Base-by-base conservation (phyloP, 2,888 invertebrate genomes). In the Petrolisthes manimaculis region DNA sequence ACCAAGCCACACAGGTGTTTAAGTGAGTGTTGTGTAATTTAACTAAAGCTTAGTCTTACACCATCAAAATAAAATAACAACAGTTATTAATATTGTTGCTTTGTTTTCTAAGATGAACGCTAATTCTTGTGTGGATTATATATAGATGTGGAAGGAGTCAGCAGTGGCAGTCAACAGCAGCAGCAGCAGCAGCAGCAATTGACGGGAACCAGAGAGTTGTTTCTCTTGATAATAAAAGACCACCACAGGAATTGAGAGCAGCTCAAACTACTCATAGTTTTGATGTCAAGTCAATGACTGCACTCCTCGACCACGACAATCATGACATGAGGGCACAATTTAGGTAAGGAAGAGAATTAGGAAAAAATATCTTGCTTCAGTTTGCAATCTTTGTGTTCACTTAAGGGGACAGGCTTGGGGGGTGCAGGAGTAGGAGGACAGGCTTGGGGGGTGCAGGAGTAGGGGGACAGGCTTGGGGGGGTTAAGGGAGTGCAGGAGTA, bases 231-330 rank as follows among this genome's bases (percentile, higher is more conserved):
- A 91, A 89, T 84, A 37, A 77, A 21, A 21, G 18, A 21, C 69
- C 90, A 14, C 88, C 91, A 4, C 14, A 14, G 37, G 83, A 90
- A 51, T 81, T 91, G 18, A 87, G 91, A 12, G 67, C 83, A 12
- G 86, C 86, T 3, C 91, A 89, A 75, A 81, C 83, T 4, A 71
- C n/a, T 1, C 5, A 86, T 6, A 80, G 24, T 12, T 91, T 91
- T 74, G 83, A 89, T 56, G 67, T 91, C 18, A 56, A 84, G 12
- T 89, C 88, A 14, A 89, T 92, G 89, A 91, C 91, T 2, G 83
- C 81, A 24, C 86, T 91, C 14, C 86, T 92, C 24, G 92, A 92
- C 88, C 91, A 91, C 85, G 91, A 92, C 89, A 91, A 91, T 81
- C 91, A 91, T 82, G 91, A 91, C 37, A 91, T 91, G 92, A 83